A percentile compares a stretch with the other conserved stretches of the same genome.
Evolutionary conservation across 2,888 invertebrate genomes (phyloP).

Genomic region (Hyposoter didymator): DNA sequence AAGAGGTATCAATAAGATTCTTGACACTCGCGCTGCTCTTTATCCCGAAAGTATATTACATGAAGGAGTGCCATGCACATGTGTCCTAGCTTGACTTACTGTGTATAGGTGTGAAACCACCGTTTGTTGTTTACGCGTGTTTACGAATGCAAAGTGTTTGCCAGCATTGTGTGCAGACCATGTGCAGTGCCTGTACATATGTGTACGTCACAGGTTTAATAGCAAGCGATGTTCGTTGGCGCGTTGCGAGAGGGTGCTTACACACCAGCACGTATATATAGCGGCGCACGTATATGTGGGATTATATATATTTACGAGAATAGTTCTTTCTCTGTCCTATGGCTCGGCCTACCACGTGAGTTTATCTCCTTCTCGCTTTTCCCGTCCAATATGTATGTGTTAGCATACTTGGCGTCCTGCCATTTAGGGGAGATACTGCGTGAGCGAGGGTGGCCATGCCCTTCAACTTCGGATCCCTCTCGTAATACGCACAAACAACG

Average conservation of each 20-base stretch:
- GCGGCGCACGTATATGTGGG: background rate
- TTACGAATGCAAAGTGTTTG: constrained; percentile 84
- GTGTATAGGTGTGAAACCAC: constrained; percentile 81
- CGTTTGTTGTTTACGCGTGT: constrained; percentile 82
- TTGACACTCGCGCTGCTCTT: background rate
- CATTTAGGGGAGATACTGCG: constrained; percentile 79
- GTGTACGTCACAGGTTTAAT: constrained; percentile 77
- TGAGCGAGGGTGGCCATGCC: constrained; percentile 73
- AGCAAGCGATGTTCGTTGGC: constrained; percentile 61
- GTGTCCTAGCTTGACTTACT: constrained; percentile 64
- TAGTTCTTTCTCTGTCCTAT: constrained; percentile 21
- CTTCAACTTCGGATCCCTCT: constrained; percentile 71
- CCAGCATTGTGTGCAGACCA: constrained; percentile 81
- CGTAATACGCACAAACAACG: constrained; percentile 74
- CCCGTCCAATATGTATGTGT: constrained; percentile 75
- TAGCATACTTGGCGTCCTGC: constrained; percentile 82
- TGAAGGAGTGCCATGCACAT: constrained; percentile 58
- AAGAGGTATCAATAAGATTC: background rate
- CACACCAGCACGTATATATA: constrained; percentile 5
- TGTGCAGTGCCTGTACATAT: constrained; percentile 73
- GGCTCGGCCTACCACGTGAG: constrained; percentile 18
- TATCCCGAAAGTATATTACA: constrained; percentile 13
- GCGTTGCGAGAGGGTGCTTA: constrained; percentile 63
- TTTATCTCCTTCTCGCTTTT: constrained; percentile 59
- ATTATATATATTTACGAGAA: constrained; percentile 12